Conservation (phyloP, 2,888 invertebrate genomes). For the Priapulus caudatus region DNA sequence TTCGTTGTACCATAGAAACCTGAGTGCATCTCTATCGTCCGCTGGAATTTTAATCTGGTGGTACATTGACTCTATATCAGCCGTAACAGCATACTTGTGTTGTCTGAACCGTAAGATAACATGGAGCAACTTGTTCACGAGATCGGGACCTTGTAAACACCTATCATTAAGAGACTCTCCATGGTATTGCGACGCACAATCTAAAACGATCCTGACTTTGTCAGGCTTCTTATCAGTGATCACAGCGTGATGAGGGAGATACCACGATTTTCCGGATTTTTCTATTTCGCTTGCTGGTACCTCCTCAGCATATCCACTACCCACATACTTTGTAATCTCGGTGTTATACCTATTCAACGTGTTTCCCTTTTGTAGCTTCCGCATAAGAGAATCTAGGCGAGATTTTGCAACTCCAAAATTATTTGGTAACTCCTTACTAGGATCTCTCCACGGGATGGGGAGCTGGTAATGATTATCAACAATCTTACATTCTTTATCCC, state of each 20-base stretch:
- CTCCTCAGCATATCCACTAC: no score
- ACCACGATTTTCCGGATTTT: no score
- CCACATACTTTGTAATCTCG: no score
- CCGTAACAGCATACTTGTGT: conserved; percentile 1
- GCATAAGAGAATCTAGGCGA: no score
- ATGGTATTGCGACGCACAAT: background rate
- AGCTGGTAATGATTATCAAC: background rate
- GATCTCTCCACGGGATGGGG: conserved; percentile 1
- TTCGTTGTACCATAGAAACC: background rate
- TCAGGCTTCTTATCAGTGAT: background rate
- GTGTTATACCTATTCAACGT: no score
- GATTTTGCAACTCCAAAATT: background rate
- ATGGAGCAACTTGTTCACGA: background rate
- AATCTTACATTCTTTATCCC: background rate
- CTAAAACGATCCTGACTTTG: conserved; percentile 3
- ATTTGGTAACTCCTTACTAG: background rate
- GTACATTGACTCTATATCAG: background rate
- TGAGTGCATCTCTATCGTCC: no score
- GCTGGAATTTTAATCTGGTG: background rate
- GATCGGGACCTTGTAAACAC: background rate
- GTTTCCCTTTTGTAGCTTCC: no score
- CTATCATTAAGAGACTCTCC: conserved; percentile 1
- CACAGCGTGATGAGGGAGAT: background rate
- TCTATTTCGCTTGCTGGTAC: no score
- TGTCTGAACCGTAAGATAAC: background rate